Conservation (phyloP, 2,888 invertebrate species). For the Lepas anatifera region DNA sequence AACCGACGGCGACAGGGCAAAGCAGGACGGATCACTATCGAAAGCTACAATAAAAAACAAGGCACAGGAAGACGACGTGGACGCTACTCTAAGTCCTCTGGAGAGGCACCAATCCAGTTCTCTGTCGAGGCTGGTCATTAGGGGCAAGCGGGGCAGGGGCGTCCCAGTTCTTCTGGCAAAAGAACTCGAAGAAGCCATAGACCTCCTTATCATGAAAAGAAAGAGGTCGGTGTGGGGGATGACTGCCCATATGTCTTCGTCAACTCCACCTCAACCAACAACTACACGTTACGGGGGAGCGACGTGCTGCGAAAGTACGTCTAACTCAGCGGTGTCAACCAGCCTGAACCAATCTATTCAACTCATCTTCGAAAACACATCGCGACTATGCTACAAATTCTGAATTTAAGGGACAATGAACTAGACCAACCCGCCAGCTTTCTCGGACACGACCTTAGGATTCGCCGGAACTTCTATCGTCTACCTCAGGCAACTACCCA, state of each 20-base stretch:
- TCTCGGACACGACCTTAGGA: background rate
- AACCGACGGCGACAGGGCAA: background rate
- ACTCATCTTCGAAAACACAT: background rate
- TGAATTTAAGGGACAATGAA: background rate
- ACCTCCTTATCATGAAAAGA: background rate
- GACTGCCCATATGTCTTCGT: background rate
- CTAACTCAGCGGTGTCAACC: background rate
- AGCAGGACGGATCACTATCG: background rate
- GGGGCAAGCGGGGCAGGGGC: background rate
- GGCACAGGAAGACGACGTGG: background rate
- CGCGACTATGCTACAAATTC: background rate
- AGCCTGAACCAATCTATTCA: background rate
- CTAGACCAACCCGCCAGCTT: background rate
- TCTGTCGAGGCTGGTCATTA: background rate
- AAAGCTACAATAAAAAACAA: background rate
- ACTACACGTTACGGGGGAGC: background rate
- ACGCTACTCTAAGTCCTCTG: background rate
- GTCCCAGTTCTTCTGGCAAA: background rate
- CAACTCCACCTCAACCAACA: background rate
- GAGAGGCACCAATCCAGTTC: background rate
- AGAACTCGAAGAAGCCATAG: background rate
- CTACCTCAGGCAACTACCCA: background rate
- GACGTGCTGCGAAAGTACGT: background rate
- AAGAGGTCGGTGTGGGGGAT: background rate
- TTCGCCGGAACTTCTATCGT: background rate